Conservation (phyloP, 2,888 invertebrate species). For the Drosophila affinis region DNA sequence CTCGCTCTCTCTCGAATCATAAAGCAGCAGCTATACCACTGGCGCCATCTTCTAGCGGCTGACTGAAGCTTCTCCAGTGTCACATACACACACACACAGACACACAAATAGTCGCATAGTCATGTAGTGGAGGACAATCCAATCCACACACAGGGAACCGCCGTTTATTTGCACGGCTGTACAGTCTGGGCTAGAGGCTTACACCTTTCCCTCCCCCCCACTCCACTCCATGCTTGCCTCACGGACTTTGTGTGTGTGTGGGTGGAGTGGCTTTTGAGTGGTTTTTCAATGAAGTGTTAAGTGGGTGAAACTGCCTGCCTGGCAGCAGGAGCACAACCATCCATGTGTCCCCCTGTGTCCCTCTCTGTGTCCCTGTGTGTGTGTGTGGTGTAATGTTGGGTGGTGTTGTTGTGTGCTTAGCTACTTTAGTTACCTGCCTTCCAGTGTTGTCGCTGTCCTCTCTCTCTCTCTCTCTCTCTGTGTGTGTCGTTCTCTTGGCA, state of each 20-base stretch:
- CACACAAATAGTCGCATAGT: not conserved
- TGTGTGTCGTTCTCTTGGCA: constrained; percentile 38
- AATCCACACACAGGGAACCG: constrained; percentile 47
- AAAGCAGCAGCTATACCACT: constrained; percentile 14
- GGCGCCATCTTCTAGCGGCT: constrained; percentile 1
- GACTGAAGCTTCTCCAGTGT: not conserved
- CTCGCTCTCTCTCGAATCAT: constrained; percentile 10
- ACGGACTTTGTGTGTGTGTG: constrained; percentile 25
- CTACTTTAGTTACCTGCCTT: constrained; percentile 52
- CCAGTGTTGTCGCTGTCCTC: constrained; percentile 57
- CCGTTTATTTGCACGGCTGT: constrained; percentile 52
- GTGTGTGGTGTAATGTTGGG: constrained; percentile 20
- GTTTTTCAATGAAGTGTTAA: constrained; percentile 81
- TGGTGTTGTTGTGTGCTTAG: constrained; percentile 18
- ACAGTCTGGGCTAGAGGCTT: not conserved
- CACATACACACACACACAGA: constrained; percentile 5
- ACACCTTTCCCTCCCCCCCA: not conserved
- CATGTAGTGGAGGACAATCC: constrained; percentile 40
- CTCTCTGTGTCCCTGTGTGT: not conserved
- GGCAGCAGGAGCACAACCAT: constrained; percentile 27
- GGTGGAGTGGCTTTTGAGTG: constrained; percentile 78
- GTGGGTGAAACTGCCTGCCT: constrained; percentile 65
- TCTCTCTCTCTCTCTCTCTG: constrained; percentile 23
- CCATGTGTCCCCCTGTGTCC: constrained; percentile 15
- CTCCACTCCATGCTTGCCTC: not conserved